These are phyloP conservation scores for Agapornis roseicollis DNA, from an alignment of 2,113 vertebrate genomes.

Conservation along the genomic window DNA sequence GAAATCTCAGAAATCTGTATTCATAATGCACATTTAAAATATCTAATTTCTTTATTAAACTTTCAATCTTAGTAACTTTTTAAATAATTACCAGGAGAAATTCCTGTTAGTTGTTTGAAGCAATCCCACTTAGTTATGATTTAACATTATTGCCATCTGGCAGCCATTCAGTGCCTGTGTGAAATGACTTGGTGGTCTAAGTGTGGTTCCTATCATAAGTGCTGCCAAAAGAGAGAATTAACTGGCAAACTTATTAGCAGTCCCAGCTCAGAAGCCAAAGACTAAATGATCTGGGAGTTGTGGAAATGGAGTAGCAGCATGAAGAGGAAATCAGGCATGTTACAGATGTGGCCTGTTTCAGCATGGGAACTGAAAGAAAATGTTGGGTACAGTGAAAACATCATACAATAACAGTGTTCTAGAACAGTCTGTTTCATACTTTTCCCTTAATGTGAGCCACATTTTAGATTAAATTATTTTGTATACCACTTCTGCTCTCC, in stretches of 20 bases:
- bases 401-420: background rate
- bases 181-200: background rate
- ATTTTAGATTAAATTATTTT: background rate
- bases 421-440: background rate
- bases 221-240: background rate
- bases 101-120: background rate
- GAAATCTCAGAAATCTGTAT: background rate
- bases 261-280: background rate
- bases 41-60: background rate
- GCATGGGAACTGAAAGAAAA: background rate
- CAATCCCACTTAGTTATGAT: background rate
- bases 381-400: background rate
- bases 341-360: background rate
- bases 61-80: background rate
- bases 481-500: background rate
- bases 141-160: background rate
- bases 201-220: background rate
- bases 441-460: background rate
- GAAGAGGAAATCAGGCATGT: background rate
- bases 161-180: background rate
- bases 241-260: background rate
- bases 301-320: background rate
- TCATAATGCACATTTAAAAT: background rate
- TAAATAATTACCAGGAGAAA: background rate
- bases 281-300: background rate